A percentile compares a stretch with the other conserved stretches of the same genome.
These are phyloP conservation scores for Exaiptasia diaphana DNA, from an alignment of 64 coral and sea anemone genomes.

Conservation along the genomic window DNA sequence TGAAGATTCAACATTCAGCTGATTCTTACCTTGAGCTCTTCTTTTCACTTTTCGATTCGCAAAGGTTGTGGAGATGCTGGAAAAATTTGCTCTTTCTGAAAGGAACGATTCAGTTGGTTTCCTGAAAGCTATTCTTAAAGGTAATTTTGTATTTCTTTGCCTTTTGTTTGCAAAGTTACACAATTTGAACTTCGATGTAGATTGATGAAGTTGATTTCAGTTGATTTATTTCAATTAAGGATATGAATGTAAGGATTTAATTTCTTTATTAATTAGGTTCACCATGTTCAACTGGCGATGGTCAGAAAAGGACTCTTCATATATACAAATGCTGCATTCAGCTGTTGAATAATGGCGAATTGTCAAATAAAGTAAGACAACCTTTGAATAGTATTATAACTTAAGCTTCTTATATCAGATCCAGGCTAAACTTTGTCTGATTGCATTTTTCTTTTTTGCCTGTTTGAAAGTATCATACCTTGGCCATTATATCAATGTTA, in stretches of 20 bases:
- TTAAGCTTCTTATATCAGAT: neutral
- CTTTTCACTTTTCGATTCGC: neutral
- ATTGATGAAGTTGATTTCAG: neutral
- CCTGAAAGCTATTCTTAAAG: slow-evolving; percentile 76
- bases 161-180: neutral
- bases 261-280: slow-evolving; percentile 35
- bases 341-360: slow-evolving; percentile 65
- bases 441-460: too few relatives aligned
- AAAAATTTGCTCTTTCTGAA: slow-evolving; percentile 56
- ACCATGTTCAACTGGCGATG: slow-evolving; percentile 57
- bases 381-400: neutral
- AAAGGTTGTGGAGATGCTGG: slow-evolving; percentile 60
- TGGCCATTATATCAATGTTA: too few relatives aligned
- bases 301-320: slow-evolving; percentile 57
- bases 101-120: slow-evolving; percentile 64
- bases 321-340: slow-evolving; percentile 65
- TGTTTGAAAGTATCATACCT: too few relatives aligned
- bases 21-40: neutral
- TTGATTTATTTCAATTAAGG: neutral
- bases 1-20: neutral
- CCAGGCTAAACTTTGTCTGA: too few relatives aligned
- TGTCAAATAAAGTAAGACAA: slow-evolving; percentile 64
- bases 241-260: neutral
- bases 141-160: neutral
- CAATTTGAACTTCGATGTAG: neutral